Percentiles rank a stretch among this genome's conserved stretches.
phyloP scores from a whole-genome alignment of 2,888 invertebrate species.

The Microctonus brassicae region DNA sequence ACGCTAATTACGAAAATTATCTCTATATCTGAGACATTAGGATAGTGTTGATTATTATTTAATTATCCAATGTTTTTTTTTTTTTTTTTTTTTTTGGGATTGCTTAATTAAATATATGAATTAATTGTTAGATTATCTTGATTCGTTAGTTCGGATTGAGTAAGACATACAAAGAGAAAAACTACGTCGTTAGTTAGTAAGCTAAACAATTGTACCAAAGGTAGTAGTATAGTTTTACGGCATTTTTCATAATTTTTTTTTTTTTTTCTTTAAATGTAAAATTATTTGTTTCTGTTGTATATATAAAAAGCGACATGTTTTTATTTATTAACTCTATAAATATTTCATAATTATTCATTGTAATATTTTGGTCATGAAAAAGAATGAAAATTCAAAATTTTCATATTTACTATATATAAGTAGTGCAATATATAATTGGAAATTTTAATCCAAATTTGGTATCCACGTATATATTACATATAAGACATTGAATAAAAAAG shows the following conservation, averaged over 20 bases:
- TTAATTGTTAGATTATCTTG: not conserved
- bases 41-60: slow-evolving; percentile 20
- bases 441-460: not conserved
- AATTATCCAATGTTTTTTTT: not conserved
- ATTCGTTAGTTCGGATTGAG: not conserved
- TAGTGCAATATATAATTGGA: slow-evolving; percentile 4
- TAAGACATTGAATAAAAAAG: not conserved
- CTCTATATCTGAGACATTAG: slow-evolving; percentile 73
- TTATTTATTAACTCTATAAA: slow-evolving; percentile 20
- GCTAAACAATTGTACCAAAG: slow-evolving; percentile 61
- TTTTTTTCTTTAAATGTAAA: not conserved
- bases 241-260: slow-evolving; percentile 4
- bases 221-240: slow-evolving; percentile 49
- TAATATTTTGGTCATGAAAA: slow-evolving; percentile 11
- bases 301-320: slow-evolving; percentile 11
- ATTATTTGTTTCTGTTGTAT: slow-evolving; percentile 14
- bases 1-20: slow-evolving; percentile 78
- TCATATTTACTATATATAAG: not conserved
- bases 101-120: not conserved
- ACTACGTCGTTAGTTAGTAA: slow-evolving; percentile 58
- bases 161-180: slow-evolving; percentile 41
- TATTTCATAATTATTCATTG: slow-evolving; percentile 8
- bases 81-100: too few species aligned
- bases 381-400: not conserved
- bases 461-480: not conserved